Evolutionary conservation across 2,113 vertebrate genomes (phyloP).

Genomic region (Nannospalax galili): DNA sequence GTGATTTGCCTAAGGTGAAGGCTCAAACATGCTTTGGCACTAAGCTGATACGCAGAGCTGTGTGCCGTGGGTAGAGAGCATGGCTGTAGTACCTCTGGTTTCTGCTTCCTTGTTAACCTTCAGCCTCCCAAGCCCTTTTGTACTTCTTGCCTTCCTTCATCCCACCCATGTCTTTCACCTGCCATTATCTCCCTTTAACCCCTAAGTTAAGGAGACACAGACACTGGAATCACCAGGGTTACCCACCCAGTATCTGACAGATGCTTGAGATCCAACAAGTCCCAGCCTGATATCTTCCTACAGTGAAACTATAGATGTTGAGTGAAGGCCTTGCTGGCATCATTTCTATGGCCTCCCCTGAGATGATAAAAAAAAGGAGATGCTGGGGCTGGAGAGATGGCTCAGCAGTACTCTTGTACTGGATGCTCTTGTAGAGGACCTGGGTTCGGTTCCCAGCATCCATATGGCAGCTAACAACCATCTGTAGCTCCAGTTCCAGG

Average conservation of each 20-base stretch:
- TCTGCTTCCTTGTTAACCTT: background rate
- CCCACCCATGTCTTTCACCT: background rate
- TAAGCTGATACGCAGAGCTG: background rate
- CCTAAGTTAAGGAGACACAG: background rate
- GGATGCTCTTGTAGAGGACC: too few species aligned
- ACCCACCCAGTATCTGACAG: background rate
- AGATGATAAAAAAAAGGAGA: background rate
- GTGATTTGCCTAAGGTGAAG: background rate
- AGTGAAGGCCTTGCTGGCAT: background rate
- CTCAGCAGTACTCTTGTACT: too few species aligned
- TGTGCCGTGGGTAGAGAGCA: background rate
- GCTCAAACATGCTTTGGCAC: background rate
- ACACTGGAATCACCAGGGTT: background rate
- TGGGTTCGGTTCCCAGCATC: too few species aligned
- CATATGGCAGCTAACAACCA: too few species aligned
- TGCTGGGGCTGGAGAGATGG: too few species aligned
- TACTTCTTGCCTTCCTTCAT: background rate
- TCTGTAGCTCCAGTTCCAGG: too few species aligned
- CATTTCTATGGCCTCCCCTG: background rate
- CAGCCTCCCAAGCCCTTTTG: background rate
- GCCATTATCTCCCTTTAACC: background rate
- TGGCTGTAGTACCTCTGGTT: too few species aligned
- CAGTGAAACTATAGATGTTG: background rate
- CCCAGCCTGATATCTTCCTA: background rate
- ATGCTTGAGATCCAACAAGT: background rate